Conservation (phyloP, 1,140 invertebrate species). For the Brachionus calyciflorus region DNA sequence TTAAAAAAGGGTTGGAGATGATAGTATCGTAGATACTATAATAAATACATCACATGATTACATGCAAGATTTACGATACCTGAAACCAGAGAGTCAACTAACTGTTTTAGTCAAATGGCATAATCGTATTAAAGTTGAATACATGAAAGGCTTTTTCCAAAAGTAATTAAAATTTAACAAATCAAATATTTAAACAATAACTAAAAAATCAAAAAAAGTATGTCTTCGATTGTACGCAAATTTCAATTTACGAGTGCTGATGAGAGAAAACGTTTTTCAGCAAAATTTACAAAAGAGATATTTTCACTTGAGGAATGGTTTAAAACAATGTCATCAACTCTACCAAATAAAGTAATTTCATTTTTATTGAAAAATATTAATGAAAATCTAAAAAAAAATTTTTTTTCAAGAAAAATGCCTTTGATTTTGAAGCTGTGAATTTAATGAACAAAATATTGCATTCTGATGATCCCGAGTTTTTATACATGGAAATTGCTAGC, state of each 20-base stretch:
- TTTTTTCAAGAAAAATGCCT: conserved; percentile 28
- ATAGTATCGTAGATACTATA: conserved; percentile 12
- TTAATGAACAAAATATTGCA: conserved; percentile 40
- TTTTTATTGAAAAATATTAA: not conserved
- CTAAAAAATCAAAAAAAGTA: not conserved
- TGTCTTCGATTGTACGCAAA: not conserved
- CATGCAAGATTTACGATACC: conserved; percentile 38
- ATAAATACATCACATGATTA: conserved; percentile 33
- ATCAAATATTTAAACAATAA: too few species aligned
- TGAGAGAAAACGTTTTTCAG: not conserved
- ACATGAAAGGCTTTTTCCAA: conserved; percentile 45
- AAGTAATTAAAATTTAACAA: too few species aligned
- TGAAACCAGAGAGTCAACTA: conserved; percentile 7
- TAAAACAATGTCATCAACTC: not conserved
- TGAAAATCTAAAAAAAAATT: not conserved
- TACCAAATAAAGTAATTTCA: conserved; percentile 18
- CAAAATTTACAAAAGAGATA: conserved; percentile 10
- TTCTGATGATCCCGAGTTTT: conserved; percentile 29
- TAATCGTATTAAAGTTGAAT: conserved; percentile 42
- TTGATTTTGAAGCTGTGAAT: conserved; percentile 28
- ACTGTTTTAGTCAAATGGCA: conserved; percentile 26
- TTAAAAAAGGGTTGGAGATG: conserved; percentile 5
- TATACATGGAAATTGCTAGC: not conserved
- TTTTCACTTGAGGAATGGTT: conserved; percentile 37
- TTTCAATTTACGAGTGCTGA: conserved; percentile 20